Base-by-base conservation (phyloP, 2,888 invertebrate species). In the Meteorus colon region DNA sequence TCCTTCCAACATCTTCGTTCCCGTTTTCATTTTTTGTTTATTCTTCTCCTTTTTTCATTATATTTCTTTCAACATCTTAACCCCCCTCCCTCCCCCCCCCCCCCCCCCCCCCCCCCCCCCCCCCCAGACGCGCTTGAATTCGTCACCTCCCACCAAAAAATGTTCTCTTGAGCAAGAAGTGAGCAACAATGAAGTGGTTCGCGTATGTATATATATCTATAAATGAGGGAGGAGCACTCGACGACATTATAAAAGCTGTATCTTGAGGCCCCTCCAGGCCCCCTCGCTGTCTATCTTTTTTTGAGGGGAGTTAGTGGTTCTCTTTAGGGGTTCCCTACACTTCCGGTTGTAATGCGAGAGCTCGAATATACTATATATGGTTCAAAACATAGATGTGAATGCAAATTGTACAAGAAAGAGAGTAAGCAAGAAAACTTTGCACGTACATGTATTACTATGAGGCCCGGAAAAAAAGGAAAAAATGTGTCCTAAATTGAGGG, bases 341-440 rank as follows among this genome's bases (percentile, higher is more conserved):
- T 89, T 89, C 89, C 89, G 89, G 88, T 88, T 87, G 89, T 88
- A 89, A 89, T 85, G 85, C 84, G 89, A 89, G 87, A 80, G 76
- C 79, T 82, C 62, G 19, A 45, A 6, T 63, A 34, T 31, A 16
- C 34, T 63, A 31, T 63, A 63, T 63, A 63, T 63, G 29, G 16
- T 5, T 55, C n/a, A 60, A 29, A 27, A 60, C 4, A 55, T 55
- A 3, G 51, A 31, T 41, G 73, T 37, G 71, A 51, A 62, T 19
- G 67, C 51, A 65, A 24, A 77, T 60, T 48, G 65, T 45, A 63
- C 62, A 74, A 51, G 62, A n/a, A 55, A 10, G 62, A 45, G 68
- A 67, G 70, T n/a, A n/a, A n/a, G n/a, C 71, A 62, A 63, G 69
- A 70, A 72, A 74, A 74, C 75, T 74, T 74, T 74, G 75, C 41